Evolutionary conservation across 2,888 invertebrate genomes (phyloP), one percentile per base, ranked within the genome.

Genomic region (Amphipoea lucens): DNA sequence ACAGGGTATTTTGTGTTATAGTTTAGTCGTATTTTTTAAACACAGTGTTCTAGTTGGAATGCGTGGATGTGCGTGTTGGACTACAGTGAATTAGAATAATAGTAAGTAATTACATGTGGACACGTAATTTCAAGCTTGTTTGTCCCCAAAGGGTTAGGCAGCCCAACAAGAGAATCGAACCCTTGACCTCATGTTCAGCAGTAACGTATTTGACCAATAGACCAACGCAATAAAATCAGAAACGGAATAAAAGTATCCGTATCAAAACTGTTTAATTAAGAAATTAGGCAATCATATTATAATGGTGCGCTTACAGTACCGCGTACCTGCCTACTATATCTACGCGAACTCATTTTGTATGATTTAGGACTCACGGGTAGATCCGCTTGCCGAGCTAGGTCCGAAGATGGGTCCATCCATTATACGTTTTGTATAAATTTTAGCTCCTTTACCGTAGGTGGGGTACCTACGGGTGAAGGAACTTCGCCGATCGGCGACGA

Each of bases 31-130:
- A 12, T 12, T 42, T 69, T 54, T 14, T 23, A 6, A 65, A 73
- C 88, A 63, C 73, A 42, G 68, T 73, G 5, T 17, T 12, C 17
- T 68, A 63, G 60, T 36, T 79, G 77, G 51, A 86, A 87, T 51
- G 20, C 51, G 4, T 4, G 9, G 9, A 68, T 42, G 77, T 79
- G 88, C 86, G 86, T 86, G 86, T 68, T 67, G 63, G 6, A 29
- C 23, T 68, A 65, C 23, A 70, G 67, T 78, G 66, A 78, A 85
- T 78, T 82, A 79, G 68, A 85, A 60, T 51, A 48, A 68, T 68
- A 45, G 62, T 69, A 45, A 45, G 45, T 77, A 17, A 82, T 87
- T 87, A 79, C 79, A 79, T 40, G 63, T 74, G 70, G 79, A 82
- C 82, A 87, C 75, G 82, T 48, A 66, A 48, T 20, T 48, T n/a